Evolutionary conservation across 1,140 invertebrate genomes (phyloP).

Genomic region (Radopholus similis): DNA sequence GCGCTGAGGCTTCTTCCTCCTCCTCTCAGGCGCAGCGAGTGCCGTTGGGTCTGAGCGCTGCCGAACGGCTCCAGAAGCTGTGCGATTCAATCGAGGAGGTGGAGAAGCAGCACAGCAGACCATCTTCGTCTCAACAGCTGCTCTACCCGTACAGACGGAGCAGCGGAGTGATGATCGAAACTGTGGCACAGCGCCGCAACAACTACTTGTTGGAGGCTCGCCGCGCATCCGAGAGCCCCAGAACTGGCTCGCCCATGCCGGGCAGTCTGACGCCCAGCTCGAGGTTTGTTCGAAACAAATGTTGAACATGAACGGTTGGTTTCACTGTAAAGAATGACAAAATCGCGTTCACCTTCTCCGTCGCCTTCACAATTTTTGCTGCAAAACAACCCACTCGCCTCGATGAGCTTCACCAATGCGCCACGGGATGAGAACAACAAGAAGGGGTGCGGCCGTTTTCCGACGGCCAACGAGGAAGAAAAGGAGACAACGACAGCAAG

Average conservation of each 20-base stretch:
- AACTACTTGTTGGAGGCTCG: conserved; percentile 10
- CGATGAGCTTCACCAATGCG: background rate
- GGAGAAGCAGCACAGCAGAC: background rate
- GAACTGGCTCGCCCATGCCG: background rate
- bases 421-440: conserved; percentile 1
- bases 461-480: conserved; percentile 1
- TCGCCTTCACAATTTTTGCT: background rate
- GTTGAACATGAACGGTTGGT: background rate
- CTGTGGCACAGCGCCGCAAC: background rate
- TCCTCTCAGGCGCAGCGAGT: background rate
- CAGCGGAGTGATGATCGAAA: background rate
- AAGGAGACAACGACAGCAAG: conserved; percentile 2
- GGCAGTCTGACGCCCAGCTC: conserved; percentile 7
- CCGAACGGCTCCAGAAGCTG: conserved; percentile 4
- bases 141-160: background rate
- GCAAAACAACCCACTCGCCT: background rate
- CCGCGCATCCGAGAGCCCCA: background rate
- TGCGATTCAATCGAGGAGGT: background rate
- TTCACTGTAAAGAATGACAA: background rate
- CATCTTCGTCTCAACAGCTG: background rate
- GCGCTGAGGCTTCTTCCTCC: background rate
- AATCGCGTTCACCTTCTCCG: background rate
- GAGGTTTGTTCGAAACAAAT: background rate
- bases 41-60: background rate
- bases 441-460: conserved; percentile 14